Percentiles rank a stretch among this genome's conserved stretches.
phyloP scores from a whole-genome alignment of 2,797 vertebrate species.

The Bradypodion ventrale region DNA sequence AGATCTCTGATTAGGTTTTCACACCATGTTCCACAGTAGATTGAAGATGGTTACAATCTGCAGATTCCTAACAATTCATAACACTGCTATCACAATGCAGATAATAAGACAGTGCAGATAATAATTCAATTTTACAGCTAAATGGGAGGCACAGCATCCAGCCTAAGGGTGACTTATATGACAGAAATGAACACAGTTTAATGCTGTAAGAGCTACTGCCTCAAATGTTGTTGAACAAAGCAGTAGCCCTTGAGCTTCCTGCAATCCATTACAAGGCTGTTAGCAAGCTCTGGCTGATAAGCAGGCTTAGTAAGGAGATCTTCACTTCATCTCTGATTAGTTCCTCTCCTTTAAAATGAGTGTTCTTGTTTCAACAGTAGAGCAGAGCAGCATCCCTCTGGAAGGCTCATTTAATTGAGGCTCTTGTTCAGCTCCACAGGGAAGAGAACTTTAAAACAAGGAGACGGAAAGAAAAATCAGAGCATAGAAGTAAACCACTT shows the following conservation, averaged over 20 bases:
- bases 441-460: neutral
- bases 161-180: accelerated
- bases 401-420: neutral
- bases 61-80: constrained; percentile 55
- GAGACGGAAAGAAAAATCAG: neutral
- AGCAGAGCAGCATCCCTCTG: neutral
- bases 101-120: constrained; percentile 68
- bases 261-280: constrained; percentile 26
- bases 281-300: constrained; percentile 18
- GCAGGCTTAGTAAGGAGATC: constrained; percentile 18
- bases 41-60: constrained; percentile 61
- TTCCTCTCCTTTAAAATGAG: neutral
- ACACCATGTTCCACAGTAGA: constrained; percentile 44
- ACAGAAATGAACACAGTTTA: neutral
- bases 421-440: neutral
- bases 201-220: neutral
- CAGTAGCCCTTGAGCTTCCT: neutral
- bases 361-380: neutral
- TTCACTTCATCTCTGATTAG: neutral
- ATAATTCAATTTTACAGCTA: constrained; percentile 67
- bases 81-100: constrained; percentile 57
- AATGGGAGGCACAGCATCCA: constrained; percentile 28
- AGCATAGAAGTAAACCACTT: neutral
- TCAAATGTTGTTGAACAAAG: constrained; percentile 22
- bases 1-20: constrained; percentile 56